Percentiles rank a stretch among this genome's conserved stretches.
These are phyloP conservation scores for Basileuterus tristriatus DNA, from an alignment of 2,797 vertebrate genomes.

Conservation along the genomic window DNA sequence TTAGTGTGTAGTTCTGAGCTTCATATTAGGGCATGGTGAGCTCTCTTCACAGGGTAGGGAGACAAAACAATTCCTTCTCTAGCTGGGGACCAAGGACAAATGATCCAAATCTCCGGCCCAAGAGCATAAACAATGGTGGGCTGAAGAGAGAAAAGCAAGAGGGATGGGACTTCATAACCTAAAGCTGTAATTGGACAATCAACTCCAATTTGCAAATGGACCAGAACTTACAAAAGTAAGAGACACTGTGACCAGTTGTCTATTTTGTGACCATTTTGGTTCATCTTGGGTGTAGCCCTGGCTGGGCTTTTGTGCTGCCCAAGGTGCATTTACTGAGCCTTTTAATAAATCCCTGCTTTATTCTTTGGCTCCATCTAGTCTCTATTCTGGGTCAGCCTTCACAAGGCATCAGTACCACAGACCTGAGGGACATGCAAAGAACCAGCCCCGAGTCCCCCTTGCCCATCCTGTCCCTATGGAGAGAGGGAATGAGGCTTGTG, in stretches of 20 bases:
- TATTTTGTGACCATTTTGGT: neutral
- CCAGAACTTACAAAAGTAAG: neutral
- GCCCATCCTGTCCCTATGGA: neutral
- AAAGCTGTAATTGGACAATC: neutral
- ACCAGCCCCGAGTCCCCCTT: neutral
- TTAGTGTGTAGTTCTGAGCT: neutral
- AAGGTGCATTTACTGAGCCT: neutral
- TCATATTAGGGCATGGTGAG: neutral
- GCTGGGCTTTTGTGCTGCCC: neutral
- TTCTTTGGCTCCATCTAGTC: neutral
- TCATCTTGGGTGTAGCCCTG: neutral
- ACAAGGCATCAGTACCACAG: neutral
- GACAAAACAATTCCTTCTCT: neutral
- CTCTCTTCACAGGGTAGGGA: neutral
- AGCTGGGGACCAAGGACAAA: neutral
- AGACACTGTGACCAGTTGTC: rapidly evolving
- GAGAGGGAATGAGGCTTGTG: neutral
- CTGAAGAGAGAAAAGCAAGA: neutral
- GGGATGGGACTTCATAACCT: neutral
- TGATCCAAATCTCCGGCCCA: neutral
- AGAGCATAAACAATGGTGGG: rapidly evolving
- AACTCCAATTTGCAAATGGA: neutral
- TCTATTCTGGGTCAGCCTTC: neutral
- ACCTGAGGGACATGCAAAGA: rapidly evolving
- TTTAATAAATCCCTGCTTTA: neutral